phyloP scores from a whole-genome alignment of 2,888 invertebrate species.

The Calameuta idolon region DNA sequence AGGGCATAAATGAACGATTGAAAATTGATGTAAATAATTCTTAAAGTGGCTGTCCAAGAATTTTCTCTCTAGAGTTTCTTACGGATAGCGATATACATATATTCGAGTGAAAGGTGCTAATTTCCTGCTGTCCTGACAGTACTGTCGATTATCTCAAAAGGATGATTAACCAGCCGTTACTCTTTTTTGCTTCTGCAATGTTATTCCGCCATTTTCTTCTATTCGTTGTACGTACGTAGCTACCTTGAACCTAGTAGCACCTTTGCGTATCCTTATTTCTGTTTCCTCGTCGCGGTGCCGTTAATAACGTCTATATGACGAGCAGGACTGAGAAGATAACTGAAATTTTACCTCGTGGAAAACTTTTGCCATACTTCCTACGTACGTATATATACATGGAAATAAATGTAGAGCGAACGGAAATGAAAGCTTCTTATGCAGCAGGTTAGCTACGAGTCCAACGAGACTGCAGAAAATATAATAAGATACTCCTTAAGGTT shows the following conservation, averaged over 20 bases:
- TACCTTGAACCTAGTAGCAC: not conserved
- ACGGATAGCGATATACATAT: constrained; percentile 10
- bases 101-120: constrained; percentile 14
- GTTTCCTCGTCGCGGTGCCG: too few species aligned
- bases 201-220: not conserved
- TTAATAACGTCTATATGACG: not conserved
- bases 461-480: not conserved
- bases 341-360: not conserved
- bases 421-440: not conserved
- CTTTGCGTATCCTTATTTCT: too few species aligned
- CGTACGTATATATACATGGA: not conserved
- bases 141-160: not conserved
- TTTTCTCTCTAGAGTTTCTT: constrained; percentile 19
- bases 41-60: constrained; percentile 19
- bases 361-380: not conserved
- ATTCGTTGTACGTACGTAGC: not conserved
- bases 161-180: not conserved
- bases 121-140: constrained; percentile 1
- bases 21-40: constrained; percentile 48
- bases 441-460: not conserved
- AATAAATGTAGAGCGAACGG: not conserved
- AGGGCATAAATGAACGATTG: constrained; percentile 8
- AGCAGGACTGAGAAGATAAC: not conserved
- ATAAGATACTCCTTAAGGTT: not conserved
- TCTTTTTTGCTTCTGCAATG: not conserved